Evolutionary conservation across 1,140 invertebrate species (phyloP).

Genomic region (Spodoptera litura): DNA sequence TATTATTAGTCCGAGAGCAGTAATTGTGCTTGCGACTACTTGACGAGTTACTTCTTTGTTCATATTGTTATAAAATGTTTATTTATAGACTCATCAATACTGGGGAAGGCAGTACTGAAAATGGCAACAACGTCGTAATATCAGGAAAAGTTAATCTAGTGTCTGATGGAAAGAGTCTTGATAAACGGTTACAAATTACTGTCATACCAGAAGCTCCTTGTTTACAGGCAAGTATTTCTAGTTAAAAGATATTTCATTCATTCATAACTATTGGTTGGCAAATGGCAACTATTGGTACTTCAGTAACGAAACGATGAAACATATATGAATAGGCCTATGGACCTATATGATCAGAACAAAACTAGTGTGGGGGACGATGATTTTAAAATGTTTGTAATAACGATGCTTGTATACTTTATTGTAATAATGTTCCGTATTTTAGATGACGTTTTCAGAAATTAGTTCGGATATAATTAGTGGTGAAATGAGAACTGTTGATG

Average conservation of each 20-base stretch:
- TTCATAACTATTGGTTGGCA: not conserved
- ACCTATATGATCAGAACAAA: no score
- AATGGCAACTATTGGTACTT: no score
- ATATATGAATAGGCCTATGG: no score
- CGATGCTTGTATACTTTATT: not conserved
- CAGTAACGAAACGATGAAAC: no score
- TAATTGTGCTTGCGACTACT: no score
- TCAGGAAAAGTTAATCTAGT: conserved; percentile 89
- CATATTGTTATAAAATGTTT: not conserved
- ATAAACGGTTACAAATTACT: conserved; percentile 88
- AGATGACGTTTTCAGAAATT: conserved; percentile 90
- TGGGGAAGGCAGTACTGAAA: conserved; percentile 76
- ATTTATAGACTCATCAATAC: conserved; percentile 70
- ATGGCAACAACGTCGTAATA: conserved; percentile 80
- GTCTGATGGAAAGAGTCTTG: conserved; percentile 80
- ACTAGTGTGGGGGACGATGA: no score
- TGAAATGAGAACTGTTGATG: conserved; percentile 89
- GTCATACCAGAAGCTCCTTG: conserved; percentile 90
- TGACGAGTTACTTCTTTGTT: no score
- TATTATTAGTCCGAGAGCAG: no score
- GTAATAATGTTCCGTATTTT: conserved; percentile 27
- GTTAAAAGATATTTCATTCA: not conserved
- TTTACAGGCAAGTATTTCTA: conserved; percentile 87
- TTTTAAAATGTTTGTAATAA: no score
- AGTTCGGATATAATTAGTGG: conserved; percentile 90